Evolutionary conservation across 2,888 invertebrate genomes (phyloP), one percentile per base, ranked within the genome.

Genomic region (Drosophila robusta): DNA sequence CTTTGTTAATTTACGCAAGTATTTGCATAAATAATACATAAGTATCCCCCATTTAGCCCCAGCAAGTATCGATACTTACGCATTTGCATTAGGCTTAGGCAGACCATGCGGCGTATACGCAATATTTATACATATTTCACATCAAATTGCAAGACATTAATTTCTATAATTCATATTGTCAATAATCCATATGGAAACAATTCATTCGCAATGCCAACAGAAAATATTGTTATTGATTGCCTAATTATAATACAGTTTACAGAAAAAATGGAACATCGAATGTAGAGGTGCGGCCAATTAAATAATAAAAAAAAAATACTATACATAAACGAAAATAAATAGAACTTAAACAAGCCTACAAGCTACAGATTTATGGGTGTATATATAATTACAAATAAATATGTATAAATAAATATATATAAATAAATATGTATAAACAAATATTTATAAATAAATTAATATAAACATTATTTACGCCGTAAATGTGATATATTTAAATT

Each of bases 21-120:
- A 83, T 83, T 83, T 83, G 76, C 88, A 87, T 83, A 86, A 87
- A 82, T 82, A 76, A 87, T 82, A 71, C 34, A 66, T 41, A 57
- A 63, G 50, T 51, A 22, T 14, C 61, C 29, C 29, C 18, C 18
- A 18, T 18, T 1, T 18, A 18, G 8, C 9, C 9, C 3, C 29
- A 9, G 29, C 54, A 69, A 62, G 50, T 60, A 47, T 55, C 58
- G 70, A 49, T 56, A 47, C 54, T 56, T 47, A 46, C 45, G n/a
- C 18, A 34, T n/a, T 24, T 58, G 14, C n/a, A 18, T 32, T 2
- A 18, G 39, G 3, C 14, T 14, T 8, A 14, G 11, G 12, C 29
- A 22, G 49, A 4, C 32, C 36, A 47, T 11, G 34, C 8, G 26
- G 22, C 78, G 78, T 64, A 73, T 73, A 32, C 61, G 63, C 18